These are phyloP conservation scores for Drosophila hamatofila DNA, from an alignment of 2,888 invertebrate genomes.

Conservation along the genomic window DNA sequence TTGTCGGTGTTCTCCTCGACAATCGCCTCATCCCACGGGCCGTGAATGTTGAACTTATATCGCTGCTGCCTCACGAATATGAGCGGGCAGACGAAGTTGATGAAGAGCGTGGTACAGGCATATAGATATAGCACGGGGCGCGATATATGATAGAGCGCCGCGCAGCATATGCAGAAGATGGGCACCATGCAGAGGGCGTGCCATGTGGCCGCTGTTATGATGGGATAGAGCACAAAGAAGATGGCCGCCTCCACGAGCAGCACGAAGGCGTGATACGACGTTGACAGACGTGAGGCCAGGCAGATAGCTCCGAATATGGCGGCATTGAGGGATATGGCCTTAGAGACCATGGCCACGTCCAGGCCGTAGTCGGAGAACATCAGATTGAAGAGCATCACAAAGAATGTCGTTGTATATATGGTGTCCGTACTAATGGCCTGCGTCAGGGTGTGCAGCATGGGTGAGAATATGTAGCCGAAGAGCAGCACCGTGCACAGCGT, in stretches of 20 bases:
- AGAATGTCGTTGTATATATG: conserved; percentile 95
- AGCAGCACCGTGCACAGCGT: conserved; percentile 93
- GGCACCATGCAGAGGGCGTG: conserved; percentile 87
- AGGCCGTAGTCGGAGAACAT: conserved; percentile 97
- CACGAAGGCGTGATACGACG: conserved; percentile 94
- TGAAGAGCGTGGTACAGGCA: conserved; percentile 87
- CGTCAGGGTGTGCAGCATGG: conserved; percentile 96
- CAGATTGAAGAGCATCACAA: conserved; percentile 95
- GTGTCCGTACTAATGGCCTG: conserved; percentile 99
- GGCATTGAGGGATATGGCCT: conserved; percentile 96
- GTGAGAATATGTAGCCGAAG: conserved; percentile 95
- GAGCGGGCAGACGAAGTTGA: conserved; percentile 90
- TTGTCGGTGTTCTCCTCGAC: conserved; percentile 87
- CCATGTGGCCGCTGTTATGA: conserved; percentile 89
- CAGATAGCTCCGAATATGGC: conserved; percentile 98
- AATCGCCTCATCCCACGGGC: conserved; percentile 99
- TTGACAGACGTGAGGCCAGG: conserved; percentile 94
- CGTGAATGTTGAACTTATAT: conserved; percentile 96
- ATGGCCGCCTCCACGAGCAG: conserved; percentile 95
- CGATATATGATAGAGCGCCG: conserved; percentile 87
- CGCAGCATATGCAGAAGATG: conserved; percentile 86
- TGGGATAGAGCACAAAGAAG: conserved; percentile 95
- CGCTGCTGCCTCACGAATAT: conserved; percentile 91
- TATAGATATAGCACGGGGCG: conserved; percentile 88
- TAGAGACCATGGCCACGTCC: conserved; percentile 93